Evolutionary conservation across 2,113 vertebrate species (phyloP).

Genomic region (Tupaia tana): DNA sequence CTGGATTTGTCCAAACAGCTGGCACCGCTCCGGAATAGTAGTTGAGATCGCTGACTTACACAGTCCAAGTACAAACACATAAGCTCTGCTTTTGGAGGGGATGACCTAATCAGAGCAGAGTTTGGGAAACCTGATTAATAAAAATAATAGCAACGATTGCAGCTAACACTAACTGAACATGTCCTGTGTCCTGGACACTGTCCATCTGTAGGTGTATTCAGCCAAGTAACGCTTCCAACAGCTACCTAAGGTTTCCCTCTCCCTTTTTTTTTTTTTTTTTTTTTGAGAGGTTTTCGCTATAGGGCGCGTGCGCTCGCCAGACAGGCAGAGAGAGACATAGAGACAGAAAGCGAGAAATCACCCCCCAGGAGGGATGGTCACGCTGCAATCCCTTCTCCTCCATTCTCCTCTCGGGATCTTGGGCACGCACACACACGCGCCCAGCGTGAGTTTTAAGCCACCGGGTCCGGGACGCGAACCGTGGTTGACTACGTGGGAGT

Average conservation of each 20-base stretch:
- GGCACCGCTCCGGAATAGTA: neutral
- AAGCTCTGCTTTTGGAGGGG: neutral
- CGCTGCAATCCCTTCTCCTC: no score
- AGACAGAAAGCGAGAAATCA: no score
- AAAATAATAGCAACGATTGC: neutral
- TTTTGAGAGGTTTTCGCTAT: no score
- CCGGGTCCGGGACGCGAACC: no score
- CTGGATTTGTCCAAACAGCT: constrained; percentile 42
- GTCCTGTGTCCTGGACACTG: neutral
- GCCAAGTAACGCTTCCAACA: constrained; percentile 6
- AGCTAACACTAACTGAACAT: neutral
- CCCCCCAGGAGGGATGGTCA: no score
- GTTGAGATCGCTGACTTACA: constrained; percentile 20
- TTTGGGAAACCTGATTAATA: neutral
- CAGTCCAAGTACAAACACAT: neutral
- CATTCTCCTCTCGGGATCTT: no score
- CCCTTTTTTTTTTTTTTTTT: neutral
- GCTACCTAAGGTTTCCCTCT: neutral
- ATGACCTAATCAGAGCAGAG: neutral
- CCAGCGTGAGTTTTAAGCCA: no score
- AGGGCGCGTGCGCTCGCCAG: no score
- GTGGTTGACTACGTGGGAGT: no score
- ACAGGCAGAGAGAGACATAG: no score
- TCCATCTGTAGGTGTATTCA: neutral
- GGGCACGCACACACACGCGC: no score